Evolutionary conservation across 1,140 invertebrate species (phyloP), one percentile per base, ranked within the genome.

Genomic region (Heliconius congener): DNA sequence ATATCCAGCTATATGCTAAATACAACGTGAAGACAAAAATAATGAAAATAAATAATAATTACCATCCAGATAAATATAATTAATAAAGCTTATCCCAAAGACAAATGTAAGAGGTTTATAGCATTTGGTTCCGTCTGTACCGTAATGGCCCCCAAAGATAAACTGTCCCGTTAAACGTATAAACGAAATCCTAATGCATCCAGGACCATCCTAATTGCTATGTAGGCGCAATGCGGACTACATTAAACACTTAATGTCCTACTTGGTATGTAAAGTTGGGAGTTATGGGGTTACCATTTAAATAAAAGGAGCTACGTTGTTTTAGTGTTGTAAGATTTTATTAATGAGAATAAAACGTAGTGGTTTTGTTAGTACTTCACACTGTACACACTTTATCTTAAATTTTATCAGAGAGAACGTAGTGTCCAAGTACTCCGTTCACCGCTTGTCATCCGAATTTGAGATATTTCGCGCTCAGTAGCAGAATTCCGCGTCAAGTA

Each of bases 131-230:
- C 66, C 71, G 70, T 16, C 34, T 79, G 66, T 74, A 79, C 66
- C 73, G 34, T 79, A 79, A 79, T 79, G 77, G 77, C 77, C 55
- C n/a, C 73, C 23, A 27, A 18, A 74, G 77, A 74, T 73, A 74
- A 79, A 79, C 77, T 74, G 77, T 74, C 73, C 72, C 73, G 46
- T 79, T 79, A 71, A 72, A 79, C 71, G 81, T 81, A 85, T 87
- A 86, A 86, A 80, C 83, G 82, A 80, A 81, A 85, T 83, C 85
- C 82, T 84, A 83, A 87, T 83, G 85, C 79, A 86, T 82, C 83
- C 82, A 84, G 82, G 74, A 77, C 83, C 57, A 73, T 78, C 77
- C 80, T 86, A 88, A 88, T 86, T 85, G 73, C 76, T 73, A 74
- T 75, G 50, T 75, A 78, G 76, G 77, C 74, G 77, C 71, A 66